phyloP scores from a whole-genome alignment of 2,797 vertebrate species.

The Falco biarmicus region DNA sequence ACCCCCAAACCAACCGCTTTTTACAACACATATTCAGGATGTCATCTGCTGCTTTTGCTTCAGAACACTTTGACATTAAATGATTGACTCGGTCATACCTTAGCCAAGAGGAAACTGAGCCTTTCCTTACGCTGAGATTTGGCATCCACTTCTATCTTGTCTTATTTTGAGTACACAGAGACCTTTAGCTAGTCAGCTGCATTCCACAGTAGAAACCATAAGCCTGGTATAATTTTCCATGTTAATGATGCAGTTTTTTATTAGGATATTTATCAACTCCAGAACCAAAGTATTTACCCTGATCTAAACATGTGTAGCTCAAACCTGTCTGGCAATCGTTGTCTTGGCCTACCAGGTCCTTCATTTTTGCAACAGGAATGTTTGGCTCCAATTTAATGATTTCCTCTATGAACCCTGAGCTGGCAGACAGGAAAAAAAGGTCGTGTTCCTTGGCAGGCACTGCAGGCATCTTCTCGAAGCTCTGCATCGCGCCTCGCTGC shows the following conservation, averaged over 20 bases:
- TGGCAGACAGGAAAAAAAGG: background rate
- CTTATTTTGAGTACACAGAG: background rate
- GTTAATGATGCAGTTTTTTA: background rate
- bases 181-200: background rate
- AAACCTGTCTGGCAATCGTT: background rate
- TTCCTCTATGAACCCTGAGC: background rate
- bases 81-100: fast-evolving
- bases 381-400: background rate
- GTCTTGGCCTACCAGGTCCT: background rate
- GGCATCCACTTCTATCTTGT: background rate
- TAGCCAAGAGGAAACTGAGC: background rate
- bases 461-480: background rate
- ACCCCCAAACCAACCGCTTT: background rate
- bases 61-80: background rate
- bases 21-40: background rate
- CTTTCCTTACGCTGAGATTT: background rate
- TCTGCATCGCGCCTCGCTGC: fast-evolving
- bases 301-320: background rate
- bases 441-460: background rate
- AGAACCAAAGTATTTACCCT: background rate
- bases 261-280: background rate
- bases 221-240: background rate
- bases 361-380: background rate
- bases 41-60: background rate
- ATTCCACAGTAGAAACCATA: background rate